Evolutionary conservation across 53 echinoderm and acorn worm genomes (phyloP), one percentile per base, ranked within the genome.

Genomic region (Holothuria leucospilota): DNA sequence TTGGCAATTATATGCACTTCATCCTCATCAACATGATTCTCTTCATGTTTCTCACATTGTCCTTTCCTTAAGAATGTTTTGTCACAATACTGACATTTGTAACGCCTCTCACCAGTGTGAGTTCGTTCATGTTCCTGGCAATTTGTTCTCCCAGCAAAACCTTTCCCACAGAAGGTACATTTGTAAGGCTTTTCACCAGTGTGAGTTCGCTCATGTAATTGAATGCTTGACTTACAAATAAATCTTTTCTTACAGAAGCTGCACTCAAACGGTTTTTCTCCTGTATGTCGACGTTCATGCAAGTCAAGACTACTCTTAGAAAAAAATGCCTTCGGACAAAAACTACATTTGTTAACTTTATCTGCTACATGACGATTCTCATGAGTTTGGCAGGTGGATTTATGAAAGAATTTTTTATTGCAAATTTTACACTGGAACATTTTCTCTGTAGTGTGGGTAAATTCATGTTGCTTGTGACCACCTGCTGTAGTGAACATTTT

Each of bases 101-200:
- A 83, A 49, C 28, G 46, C 18, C 68, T 34, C 29, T 83, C 68
- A 0, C 84, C 84, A 6, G 84, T 83, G 84, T 83, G 84, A 20
- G 65, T 67, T 29, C 68, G n/a, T 30, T 83, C 84, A 40, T 83
- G 84, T n/a, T 83, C 68, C 26, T 83, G 63, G 26, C 65, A 67
- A 26, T 51, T 83, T 14, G 84, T 49, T 13, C 24, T 25, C 12
- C 51, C 51, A 13, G 65, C 68, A 42, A 67, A 83, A 2, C 24
- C 67, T 40, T 83, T 83, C 16, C 67, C 83, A 42, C 83, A 83
- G 67, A 25, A 83, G 34, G n/a, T 13, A 66, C 84, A 83, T 10
- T 51, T 0, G 30, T 83, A 53, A 4, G 68, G 84, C 49, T 83
- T 83, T 67, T 83, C 84, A 26, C 83, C 83, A 2, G 83, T 83